These are phyloP conservation scores for Entomobrya multifasciata DNA, from an alignment of 2,888 invertebrate genomes.

Conservation along the genomic window DNA sequence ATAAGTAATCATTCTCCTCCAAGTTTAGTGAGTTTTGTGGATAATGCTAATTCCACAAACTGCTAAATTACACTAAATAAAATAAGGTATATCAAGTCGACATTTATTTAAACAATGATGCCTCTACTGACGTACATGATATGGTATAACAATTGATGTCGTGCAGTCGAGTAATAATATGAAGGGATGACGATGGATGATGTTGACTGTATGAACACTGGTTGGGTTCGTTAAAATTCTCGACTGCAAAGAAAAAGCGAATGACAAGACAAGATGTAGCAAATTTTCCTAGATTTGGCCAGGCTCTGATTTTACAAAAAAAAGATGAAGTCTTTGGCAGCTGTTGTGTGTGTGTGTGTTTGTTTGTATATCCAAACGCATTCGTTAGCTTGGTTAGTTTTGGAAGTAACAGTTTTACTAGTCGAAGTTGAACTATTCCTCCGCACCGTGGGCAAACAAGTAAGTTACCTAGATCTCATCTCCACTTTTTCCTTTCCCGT, in stretches of 20 bases:
- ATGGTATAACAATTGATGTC: not conserved
- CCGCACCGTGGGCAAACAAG: constrained; percentile 58
- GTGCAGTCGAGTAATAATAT: not conserved
- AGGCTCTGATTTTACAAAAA: not conserved
- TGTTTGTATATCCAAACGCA: not conserved
- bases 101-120: not conserved
- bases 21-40: constrained; percentile 11
- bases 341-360: not conserved
- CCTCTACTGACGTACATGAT: not conserved
- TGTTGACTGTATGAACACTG: not conserved
- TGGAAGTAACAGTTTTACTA: not conserved
- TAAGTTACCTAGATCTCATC: constrained; percentile 24
- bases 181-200: not conserved
- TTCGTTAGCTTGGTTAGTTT: constrained; percentile 1
- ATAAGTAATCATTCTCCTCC: not conserved
- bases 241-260: constrained; percentile 39
- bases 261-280: constrained; percentile 44
- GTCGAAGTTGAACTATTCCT: constrained; percentile 9
- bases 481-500: not conserved
- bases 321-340: constrained; percentile 14
- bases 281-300: constrained; percentile 2
- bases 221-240: constrained; percentile 67
- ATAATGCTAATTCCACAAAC: constrained; percentile 4
- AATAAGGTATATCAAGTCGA: not conserved
- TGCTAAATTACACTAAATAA: constrained; percentile 28